Base-by-base conservation (phyloP, 2,797 vertebrate species). In the Hylomyscus alleni region DNA sequence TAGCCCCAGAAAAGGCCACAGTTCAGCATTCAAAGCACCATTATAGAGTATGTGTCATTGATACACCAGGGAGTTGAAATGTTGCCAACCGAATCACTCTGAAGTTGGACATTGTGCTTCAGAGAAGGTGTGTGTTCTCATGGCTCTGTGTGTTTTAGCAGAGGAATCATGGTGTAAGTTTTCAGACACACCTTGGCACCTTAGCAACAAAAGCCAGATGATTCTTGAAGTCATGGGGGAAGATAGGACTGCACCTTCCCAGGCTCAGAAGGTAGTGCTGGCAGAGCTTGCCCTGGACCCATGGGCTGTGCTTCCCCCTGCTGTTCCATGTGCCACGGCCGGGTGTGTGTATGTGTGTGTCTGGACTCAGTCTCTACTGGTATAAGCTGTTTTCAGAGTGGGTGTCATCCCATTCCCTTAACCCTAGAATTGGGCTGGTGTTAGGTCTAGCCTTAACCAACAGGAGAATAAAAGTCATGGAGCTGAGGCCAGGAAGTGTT, bases 241-340 rank as follows among this genome's bases (percentile, higher is more conserved):
- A 91, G 97, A 97, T 50, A 97, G 95, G 85, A 98, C 98, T 98
- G 98, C 95, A 90, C 94, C 62, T 78, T 98, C 97, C 97, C 97
- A 98, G 98, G 98, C 97, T 96, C 97, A 97, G 96, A 97, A 62
- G 97, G 98, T 98, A 97, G 98, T 98, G 98, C 97, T 98, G 98
- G 91, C 73, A 96, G 96, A 97, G 94, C 94, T 97, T 92, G 98
- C 97, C 89, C 92, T 93, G 94, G 95, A 96, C 20, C 78, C 3
- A 0, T 8, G 56, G 7, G 12, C 80, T 10, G 17, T 40, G 26
- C 47, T 62, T 15, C 54, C 11, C 69, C 52, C 6, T 26, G 22
- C 97, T 93, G 91, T 96, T 96, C 95, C 97, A 97, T 94, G 98
- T 93, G 93, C 98, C 98, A 98, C 97, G 97, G 95, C 89, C 95